phyloP scores from a whole-genome alignment of 2,113 vertebrate species.

The Cyprinus carpio region DNA sequence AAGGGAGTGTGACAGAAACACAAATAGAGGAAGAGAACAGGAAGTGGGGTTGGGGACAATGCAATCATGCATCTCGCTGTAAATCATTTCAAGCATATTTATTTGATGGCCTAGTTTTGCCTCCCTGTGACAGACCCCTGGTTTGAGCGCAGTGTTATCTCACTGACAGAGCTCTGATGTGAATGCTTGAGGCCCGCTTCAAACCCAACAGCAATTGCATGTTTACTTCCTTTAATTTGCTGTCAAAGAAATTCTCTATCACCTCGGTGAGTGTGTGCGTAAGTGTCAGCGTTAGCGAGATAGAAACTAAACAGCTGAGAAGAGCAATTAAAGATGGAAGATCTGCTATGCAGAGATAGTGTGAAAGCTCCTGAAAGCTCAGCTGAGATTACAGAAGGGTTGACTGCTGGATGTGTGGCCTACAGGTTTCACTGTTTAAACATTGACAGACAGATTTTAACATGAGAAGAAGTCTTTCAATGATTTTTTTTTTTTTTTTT shows the following conservation, averaged over 20 bases:
- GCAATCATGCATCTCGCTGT: slow-evolving; percentile 8
- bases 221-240: slow-evolving; percentile 38
- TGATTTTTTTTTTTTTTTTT: neutral
- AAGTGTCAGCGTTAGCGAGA: slow-evolving; percentile 21
- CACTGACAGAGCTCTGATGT: slow-evolving; percentile 36
- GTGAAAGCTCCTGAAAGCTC: neutral
- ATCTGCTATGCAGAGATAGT: slow-evolving; percentile 14
- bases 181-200: slow-evolving; percentile 4
- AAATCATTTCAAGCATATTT: slow-evolving; percentile 24
- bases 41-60: neutral
- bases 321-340: slow-evolving; percentile 28
- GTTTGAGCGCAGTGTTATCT: neutral
- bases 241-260: slow-evolving; percentile 31
- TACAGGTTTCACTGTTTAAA: neutral
- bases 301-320: neutral
- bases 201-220: slow-evolving; percentile 35
- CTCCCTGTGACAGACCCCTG: neutral
- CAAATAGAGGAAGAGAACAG: neutral
- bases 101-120: slow-evolving; percentile 19
- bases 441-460: neutral
- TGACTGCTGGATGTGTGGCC: neutral
- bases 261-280: slow-evolving; percentile 20
- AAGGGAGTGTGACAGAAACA: neutral
- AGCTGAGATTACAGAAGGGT: neutral
- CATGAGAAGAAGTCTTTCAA: neutral